Conservation (phyloP, 2,888 invertebrate genomes). For the Tolmerus cingulatus region DNA sequence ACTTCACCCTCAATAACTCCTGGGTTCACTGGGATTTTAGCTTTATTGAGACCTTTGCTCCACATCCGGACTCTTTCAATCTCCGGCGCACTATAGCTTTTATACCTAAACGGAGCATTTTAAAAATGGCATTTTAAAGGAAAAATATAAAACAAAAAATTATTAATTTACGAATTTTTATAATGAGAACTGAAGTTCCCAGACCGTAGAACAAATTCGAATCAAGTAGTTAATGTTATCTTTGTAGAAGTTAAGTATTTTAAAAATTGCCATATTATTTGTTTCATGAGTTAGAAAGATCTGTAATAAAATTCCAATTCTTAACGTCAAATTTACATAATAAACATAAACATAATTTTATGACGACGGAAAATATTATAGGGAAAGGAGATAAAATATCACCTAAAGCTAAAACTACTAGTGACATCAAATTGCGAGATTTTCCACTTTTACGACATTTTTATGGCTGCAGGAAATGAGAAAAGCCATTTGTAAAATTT, state of each 20-base stretch:
- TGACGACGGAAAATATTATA: not conserved
- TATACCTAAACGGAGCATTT: not conserved
- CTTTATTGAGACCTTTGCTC: not conserved
- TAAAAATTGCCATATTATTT: not conserved
- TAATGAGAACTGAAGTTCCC: not conserved
- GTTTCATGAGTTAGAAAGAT: not conserved
- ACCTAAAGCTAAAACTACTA: not conserved
- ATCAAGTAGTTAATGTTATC: not conserved
- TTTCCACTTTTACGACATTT: not conserved
- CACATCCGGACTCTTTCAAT: not conserved
- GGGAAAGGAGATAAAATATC: not conserved
- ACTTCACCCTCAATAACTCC: not conserved
- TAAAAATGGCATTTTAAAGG: not conserved
- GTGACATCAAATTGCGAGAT: not conserved
- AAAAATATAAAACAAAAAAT: not conserved
- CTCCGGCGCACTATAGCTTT: not conserved
- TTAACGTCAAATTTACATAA: not conserved
- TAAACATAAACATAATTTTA: not conserved
- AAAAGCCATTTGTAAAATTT: not conserved
- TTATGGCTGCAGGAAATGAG: not conserved
- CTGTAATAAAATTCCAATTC: not conserved
- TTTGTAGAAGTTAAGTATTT: not conserved
- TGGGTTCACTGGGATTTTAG: not conserved
- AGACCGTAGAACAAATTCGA: not conserved
- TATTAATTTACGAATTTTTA: not conserved